Evolutionary conservation across 2,113 vertebrate species (phyloP), one percentile per base, ranked within the genome.

Genomic region (Erpornis zantholeuca): DNA sequence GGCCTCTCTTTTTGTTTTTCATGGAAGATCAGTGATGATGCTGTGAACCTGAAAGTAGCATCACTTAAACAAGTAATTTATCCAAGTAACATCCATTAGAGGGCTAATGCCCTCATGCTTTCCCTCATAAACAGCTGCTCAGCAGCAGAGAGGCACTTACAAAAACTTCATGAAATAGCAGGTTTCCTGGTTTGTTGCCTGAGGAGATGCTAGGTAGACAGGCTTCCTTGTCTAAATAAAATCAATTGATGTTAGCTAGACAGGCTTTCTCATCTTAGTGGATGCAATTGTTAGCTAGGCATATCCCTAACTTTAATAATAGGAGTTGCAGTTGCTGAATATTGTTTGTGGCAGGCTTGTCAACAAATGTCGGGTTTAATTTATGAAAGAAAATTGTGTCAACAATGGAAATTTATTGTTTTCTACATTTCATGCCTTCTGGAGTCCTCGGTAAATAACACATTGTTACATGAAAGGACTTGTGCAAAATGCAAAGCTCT

Each of bases 351-450:
- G 79, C 92, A 92, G 82, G 21, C 76, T 91, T 96, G 92, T 93
- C 92, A 94, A 86, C 79, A 90, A 93, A 81, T 77, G 93, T 92
- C 90, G 88, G 56, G 18, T 96, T 95, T 87, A 83, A 94, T 94
- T 94, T 94, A 64, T 64, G 22, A 70, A 83, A 88, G 16, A 80
- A 20, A 88, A 81, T 81, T 64, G 38, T 94, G 73, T 79, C 91
- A 95, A 87, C 93, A 92, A 59, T 36, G 21, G n/a, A 54, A 89
- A 93, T 93, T 93, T 86, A 90, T 93, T 88, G 68, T 96, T 95
- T 94, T 82, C 82, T 95, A 90, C 45, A 71, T 68, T 96, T 92
- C 64, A 60, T 94, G 79, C 52, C 93, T 94, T 89, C 78, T 89
- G 78, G 61, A 85, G 87, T 59, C 2, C 4, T 63, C 28, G 1